phyloP scores from a whole-genome alignment of 2,888 invertebrate species.

The Xestia sexstrigata region DNA sequence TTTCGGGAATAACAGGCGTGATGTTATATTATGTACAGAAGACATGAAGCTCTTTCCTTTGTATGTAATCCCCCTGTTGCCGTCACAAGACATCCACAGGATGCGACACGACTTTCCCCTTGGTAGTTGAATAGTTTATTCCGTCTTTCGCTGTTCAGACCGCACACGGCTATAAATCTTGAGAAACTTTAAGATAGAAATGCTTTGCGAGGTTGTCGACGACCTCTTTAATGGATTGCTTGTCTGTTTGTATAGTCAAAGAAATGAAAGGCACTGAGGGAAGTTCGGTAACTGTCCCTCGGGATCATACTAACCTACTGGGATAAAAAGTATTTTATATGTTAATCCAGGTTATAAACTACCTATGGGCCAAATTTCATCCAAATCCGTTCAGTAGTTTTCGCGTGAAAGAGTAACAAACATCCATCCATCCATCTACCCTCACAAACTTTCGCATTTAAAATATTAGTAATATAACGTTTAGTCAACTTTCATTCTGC shows the following conservation, averaged over 20 bases:
- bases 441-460: no score
- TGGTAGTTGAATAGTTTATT: conserved; percentile 26
- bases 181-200: conserved; percentile 23
- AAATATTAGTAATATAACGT: no score
- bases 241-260: background rate
- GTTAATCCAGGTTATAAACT: no score
- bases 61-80: background rate
- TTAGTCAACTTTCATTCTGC: background rate
- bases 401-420: no score
- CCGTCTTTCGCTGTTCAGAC: background rate
- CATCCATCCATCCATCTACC: no score
- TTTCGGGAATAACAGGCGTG: no score
- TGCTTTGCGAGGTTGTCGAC: conserved; percentile 9
- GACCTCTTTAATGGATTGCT: background rate
- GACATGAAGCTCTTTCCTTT: background rate
- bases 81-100: background rate
- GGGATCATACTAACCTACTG: no score
- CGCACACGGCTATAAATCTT: conserved; percentile 33
- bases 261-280: background rate
- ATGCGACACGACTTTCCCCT: background rate
- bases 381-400: no score
- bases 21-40: background rate
- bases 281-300: no score
- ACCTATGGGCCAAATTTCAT: no score
- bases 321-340: no score